phyloP scores from a whole-genome alignment of 2,113 vertebrate species.

The Chaenogobius annularis region DNA sequence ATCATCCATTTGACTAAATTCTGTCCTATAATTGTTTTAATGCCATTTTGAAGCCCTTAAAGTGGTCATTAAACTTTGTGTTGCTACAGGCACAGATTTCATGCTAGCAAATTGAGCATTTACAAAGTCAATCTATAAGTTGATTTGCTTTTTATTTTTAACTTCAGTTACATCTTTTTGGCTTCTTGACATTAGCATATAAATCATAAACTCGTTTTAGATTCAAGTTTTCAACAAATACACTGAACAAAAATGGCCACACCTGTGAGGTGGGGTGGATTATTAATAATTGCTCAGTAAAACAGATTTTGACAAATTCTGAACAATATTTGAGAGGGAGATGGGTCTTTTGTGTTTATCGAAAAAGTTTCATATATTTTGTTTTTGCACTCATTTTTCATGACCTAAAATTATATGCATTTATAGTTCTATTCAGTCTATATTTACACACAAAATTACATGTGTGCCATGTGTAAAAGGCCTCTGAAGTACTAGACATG shows the following conservation, averaged over 20 bases:
- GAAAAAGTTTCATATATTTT: too few relatives aligned
- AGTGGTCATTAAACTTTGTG: background rate
- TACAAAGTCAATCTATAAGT: background rate
- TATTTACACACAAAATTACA: slow-evolving; percentile 30
- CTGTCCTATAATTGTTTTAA: background rate
- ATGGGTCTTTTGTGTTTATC: too few relatives aligned
- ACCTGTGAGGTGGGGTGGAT: too few relatives aligned
- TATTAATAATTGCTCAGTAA: too few relatives aligned
- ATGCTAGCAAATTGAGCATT: background rate
- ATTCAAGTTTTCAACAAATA: background rate
- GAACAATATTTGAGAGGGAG: too few relatives aligned
- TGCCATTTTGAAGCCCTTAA: background rate
- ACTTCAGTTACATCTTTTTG: background rate
- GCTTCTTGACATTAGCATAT: background rate
- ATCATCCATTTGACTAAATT: slow-evolving; percentile 11
- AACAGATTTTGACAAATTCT: too few relatives aligned
- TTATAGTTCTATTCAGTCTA: too few relatives aligned
- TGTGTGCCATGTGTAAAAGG: slow-evolving; percentile 21
- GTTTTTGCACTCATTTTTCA: too few relatives aligned
- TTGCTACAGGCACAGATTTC: background rate
- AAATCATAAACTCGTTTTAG: background rate
- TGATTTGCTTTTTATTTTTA: too few relatives aligned
- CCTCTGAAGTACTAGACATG: slow-evolving; percentile 35
- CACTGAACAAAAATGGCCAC: too few relatives aligned
- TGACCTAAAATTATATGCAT: too few relatives aligned